Evolutionary conservation across 2,888 invertebrate genomes (phyloP).

Genomic region (Polymixis flavicincta): DNA sequence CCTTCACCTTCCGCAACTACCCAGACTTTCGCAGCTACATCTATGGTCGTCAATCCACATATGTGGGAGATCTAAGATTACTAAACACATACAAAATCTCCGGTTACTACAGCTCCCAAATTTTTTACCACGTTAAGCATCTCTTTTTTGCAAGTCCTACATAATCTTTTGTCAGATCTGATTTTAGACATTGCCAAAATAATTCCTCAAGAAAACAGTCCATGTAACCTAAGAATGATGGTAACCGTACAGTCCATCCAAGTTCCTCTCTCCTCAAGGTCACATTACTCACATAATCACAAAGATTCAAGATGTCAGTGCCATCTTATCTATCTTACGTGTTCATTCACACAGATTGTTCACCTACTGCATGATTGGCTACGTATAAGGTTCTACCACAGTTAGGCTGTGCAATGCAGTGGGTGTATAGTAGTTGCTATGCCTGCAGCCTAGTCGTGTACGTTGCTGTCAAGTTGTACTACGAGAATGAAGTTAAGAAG

Average conservation of each 20-base stretch:
- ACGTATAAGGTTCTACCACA: conserved; percentile 50
- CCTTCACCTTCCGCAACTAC: neutral
- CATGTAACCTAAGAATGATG: conserved; percentile 10
- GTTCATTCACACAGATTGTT: conserved; percentile 51
- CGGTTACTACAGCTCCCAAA: neutral
- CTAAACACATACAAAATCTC: neutral
- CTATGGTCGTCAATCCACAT: neutral
- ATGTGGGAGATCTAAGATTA: neutral
- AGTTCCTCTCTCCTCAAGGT: conserved; percentile 59
- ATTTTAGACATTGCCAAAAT: neutral
- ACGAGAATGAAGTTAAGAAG: conserved; percentile 83
- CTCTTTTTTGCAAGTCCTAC: neutral
- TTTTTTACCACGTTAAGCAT: neutral
- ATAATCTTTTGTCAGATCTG: neutral
- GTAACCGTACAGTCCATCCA: conserved; percentile 28
- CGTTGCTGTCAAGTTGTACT: conserved; percentile 79
- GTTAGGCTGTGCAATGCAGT: conserved; percentile 73
- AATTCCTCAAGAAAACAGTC: neutral
- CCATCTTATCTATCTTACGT: conserved; percentile 77
- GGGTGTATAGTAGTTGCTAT: conserved; percentile 80
- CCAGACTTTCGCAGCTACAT: neutral
- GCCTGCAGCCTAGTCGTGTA: conserved; percentile 81
- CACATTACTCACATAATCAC: conserved; percentile 60
- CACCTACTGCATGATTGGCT: conserved; percentile 21
- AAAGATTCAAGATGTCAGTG: conserved; percentile 64